phyloP scores from a whole-genome alignment of 1,140 invertebrate species.

The Procambarus virginalis region DNA sequence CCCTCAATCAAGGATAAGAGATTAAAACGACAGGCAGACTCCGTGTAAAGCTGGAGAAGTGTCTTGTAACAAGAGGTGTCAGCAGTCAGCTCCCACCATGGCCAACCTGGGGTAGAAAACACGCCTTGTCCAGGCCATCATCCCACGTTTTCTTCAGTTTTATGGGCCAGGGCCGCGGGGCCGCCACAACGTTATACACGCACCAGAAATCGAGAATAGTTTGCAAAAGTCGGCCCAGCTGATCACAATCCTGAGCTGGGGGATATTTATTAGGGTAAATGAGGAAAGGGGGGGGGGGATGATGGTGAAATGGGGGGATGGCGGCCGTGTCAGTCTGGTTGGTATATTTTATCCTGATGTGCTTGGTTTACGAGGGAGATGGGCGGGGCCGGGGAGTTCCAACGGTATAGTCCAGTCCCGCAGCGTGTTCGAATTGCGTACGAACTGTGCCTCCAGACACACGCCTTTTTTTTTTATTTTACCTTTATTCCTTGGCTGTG shows the following conservation, averaged over 20 bases:
- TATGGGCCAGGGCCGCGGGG: background rate
- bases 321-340: background rate
- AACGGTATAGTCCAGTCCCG: constrained; percentile 14
- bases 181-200: background rate
- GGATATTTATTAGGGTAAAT: too few relatives aligned
- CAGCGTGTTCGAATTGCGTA: too few relatives aligned
- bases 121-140: too few relatives aligned
- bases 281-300: too few relatives aligned
- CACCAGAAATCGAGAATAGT: too few relatives aligned
- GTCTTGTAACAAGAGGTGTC: constrained; percentile 2
- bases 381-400: background rate
- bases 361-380: background rate
- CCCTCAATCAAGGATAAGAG: background rate
- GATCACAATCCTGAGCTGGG: too few relatives aligned
- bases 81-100: background rate
- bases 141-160: too few relatives aligned
- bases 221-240: too few relatives aligned
- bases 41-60: background rate
- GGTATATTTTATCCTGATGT: background rate
- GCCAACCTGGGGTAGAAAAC: too few relatives aligned
- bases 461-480: background rate
- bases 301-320: background rate
- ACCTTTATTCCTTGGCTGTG: background rate
- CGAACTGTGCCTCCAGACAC: too few relatives aligned
- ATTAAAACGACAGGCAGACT: constrained; percentile 41